Conservation (phyloP, 1,140 invertebrate genomes). For the Maconellicoccus hirsutus region DNA sequence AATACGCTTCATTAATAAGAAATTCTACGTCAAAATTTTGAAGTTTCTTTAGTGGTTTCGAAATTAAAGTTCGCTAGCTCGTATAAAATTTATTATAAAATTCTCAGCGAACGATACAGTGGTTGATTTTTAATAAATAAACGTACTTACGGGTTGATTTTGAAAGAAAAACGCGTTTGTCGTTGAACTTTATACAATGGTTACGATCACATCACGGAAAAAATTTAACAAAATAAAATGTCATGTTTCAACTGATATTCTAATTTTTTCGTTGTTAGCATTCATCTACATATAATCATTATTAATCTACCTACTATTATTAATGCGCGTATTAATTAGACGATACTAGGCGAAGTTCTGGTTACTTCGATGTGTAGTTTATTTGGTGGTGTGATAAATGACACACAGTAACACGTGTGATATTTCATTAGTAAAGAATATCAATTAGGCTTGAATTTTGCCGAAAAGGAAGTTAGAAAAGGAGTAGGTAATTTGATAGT, state of each 20-base stretch:
- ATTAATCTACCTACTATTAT: neutral
- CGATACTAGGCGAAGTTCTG: neutral
- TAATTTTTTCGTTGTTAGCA: neutral
- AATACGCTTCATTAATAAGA: too few relatives aligned
- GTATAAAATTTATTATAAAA: too few relatives aligned
- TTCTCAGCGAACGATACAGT: too few relatives aligned
- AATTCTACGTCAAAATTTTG: too few relatives aligned
- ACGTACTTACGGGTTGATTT: neutral
- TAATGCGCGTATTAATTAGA: neutral
- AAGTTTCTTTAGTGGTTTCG: too few relatives aligned
- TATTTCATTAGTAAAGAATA: too few relatives aligned
- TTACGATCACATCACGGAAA: neutral
- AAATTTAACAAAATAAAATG: neutral
- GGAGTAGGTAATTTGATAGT: too few relatives aligned
- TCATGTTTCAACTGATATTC: neutral
- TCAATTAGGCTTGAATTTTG: too few relatives aligned
- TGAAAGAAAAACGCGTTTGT: neutral
- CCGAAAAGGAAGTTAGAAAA: too few relatives aligned
- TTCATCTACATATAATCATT: neutral
- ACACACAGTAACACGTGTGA: neutral
- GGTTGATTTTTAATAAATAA: too few relatives aligned
- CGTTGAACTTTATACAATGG: neutral
- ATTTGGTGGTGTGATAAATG: neutral
- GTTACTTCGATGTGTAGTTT: neutral
- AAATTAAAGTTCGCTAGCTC: too few relatives aligned